phyloP scores from a whole-genome alignment of 2,113 vertebrate genomes.

The Sylvilagus bachmani region DNA sequence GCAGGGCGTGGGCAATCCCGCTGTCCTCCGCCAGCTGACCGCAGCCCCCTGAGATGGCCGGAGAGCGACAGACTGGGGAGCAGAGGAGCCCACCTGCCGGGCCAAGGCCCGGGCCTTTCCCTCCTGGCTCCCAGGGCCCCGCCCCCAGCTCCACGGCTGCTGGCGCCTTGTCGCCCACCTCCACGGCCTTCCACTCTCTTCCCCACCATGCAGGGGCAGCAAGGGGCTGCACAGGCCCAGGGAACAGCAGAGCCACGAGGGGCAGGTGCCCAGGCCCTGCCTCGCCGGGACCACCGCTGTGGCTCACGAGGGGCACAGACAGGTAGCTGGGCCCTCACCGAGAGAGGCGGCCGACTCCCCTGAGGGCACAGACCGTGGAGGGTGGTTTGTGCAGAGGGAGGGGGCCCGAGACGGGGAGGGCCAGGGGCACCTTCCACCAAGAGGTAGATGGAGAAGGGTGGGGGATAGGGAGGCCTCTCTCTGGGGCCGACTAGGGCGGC shows the following conservation, averaged over 20 bases:
- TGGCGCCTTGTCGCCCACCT: rapidly evolving
- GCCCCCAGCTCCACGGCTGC: not conserved
- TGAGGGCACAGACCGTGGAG: too few relatives aligned
- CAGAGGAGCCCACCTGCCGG: not conserved
- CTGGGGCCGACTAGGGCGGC: rapidly evolving
- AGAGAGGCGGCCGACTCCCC: too few relatives aligned
- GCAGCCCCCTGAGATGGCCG: too few relatives aligned
- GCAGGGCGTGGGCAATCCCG: not conserved
- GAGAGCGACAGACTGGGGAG: too few relatives aligned
- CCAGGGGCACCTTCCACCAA: not conserved
- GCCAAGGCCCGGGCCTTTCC: not conserved
- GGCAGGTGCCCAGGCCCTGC: rapidly evolving
- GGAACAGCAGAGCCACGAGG: rapidly evolving
- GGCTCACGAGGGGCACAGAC: not conserved
- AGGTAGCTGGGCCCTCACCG: too few relatives aligned
- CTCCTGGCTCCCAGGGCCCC: not conserved
- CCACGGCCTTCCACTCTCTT: too few relatives aligned
- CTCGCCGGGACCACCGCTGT: not conserved
- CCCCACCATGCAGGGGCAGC: rapidly evolving
- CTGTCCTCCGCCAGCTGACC: not conserved
- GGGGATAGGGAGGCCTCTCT: rapidly evolving
- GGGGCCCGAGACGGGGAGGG: not conserved
- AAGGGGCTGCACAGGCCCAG: not conserved
- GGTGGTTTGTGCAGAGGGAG: not conserved
- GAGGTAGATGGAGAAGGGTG: rapidly evolving